Base-by-base conservation (phyloP, 2,888 invertebrate genomes). In the Cephus pulcher region DNA sequence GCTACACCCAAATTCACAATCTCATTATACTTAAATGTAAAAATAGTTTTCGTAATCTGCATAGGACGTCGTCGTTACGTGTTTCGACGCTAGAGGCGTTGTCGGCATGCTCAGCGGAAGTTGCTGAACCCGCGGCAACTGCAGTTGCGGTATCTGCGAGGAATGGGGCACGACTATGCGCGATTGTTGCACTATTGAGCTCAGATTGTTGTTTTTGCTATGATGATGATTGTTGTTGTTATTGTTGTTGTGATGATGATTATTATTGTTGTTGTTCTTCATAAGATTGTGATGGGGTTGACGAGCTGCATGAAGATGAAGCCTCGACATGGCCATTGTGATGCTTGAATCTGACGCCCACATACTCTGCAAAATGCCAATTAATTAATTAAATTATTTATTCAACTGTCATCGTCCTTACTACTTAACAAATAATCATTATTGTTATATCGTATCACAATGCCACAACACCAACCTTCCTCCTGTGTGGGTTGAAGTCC, bases 11-110 rank as follows among this genome's bases (percentile, higher is more conserved):
- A 40, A 40, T 15, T 4, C 15, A 40, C 15, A 40, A 40, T 40
- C 15, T 40, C 15, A 1, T 40, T 15, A 15, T 4, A 0, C 83
- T 93, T 90, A 95, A 87, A 95, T 95, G 88, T 94, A 95, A 87
- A 95, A 94, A 89, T 94, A 95, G 90, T 95, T 95, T 87, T 95
- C 94, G 86, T 95, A 95, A 84, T 94, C 94, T 73, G 94, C 93
- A 84, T 94, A 94, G 77, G 93, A 92, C 12, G 86, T 81, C 9
- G 89, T 83, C 11, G 90, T 87, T 40, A 91, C 84, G 79, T 91
- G 91, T 80, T 91, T 91, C 34, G 89, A 84, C n/a, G 91, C 85
- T 40, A 90, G 81, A 15, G 91, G 91, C 35, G 91, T 91, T 30
- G 91, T 87, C 0, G 91, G 91, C n/a, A 91, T 87, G 79, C 91